A percentile compares a stretch with the other conserved stretches of the same genome.
Evolutionary conservation across 2,113 vertebrate genomes (phyloP).

Genomic region (Scytalopus superciliaris): DNA sequence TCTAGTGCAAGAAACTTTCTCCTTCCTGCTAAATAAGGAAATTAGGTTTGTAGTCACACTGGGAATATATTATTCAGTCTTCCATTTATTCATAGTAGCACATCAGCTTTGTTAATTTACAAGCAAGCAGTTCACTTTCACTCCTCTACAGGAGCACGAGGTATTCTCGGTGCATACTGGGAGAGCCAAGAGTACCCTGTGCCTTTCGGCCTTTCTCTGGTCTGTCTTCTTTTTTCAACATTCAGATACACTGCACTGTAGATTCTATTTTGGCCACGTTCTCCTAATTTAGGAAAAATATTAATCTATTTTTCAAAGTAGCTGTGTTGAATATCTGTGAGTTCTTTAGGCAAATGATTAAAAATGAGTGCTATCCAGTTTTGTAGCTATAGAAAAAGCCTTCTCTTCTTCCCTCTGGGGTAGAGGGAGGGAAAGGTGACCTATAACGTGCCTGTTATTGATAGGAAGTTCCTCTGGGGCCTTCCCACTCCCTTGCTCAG

Average conservation of each 20-base stretch:
- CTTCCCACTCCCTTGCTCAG: neutral
- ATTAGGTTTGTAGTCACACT: constrained; percentile 19
- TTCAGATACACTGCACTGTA: neutral
- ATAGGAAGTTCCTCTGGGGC: neutral
- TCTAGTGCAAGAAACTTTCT: neutral
- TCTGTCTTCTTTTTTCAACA: neutral
- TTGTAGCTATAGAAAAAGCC: neutral
- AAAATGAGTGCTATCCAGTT: neutral
- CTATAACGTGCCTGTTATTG: neutral
- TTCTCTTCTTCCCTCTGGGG: neutral
- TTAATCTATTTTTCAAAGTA: neutral
- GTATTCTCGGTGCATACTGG: neutral
- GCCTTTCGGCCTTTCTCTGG: neutral
- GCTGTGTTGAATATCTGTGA: neutral
- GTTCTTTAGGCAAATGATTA: neutral
- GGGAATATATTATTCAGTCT: constrained; percentile 6
- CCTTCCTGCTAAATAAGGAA: constrained; percentile 34
- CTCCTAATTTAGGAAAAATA: neutral
- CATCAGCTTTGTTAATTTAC: constrained; percentile 34
- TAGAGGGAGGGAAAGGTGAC: neutral
- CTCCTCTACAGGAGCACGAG: neutral
- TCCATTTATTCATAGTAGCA: neutral
- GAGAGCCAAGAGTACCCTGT: neutral
- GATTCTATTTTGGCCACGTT: neutral
- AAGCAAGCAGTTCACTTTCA: constrained; percentile 3